Percentiles rank a stretch among this genome's conserved stretches.
These are phyloP conservation scores for Thecocarcelia acutangulata DNA, from an alignment of 2,888 invertebrate genomes.

Conservation along the genomic window DNA sequence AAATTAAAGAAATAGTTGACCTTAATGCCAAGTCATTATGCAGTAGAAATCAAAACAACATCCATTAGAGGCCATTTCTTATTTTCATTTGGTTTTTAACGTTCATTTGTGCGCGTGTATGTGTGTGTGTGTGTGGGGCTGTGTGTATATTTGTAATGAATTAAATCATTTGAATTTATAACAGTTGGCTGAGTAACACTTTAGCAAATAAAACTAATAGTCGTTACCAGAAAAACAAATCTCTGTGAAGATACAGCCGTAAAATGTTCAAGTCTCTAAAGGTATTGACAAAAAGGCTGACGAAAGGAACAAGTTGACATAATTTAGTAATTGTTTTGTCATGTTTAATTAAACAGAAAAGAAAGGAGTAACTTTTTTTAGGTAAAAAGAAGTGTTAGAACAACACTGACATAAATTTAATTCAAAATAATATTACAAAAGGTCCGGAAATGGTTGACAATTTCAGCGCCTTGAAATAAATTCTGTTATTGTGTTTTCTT, in stretches of 20 bases:
- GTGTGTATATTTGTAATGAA: too few species aligned
- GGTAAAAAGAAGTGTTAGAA: too few species aligned
- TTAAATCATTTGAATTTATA: conserved; percentile 1
- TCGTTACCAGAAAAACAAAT: background rate
- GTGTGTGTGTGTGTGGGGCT: too few species aligned
- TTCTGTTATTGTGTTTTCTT: background rate
- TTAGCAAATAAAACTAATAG: background rate
- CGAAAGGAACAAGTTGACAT: conserved; percentile 39
- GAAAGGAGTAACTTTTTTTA: background rate
- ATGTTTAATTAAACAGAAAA: conserved; percentile 24
- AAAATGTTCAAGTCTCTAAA: conserved; percentile 37
- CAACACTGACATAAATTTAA: conserved; percentile 25
- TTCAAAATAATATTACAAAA: conserved; percentile 34
- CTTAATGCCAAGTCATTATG: conserved; percentile 1
- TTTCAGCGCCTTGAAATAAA: background rate
- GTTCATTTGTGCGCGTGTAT: too few species aligned
- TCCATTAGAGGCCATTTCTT: background rate
- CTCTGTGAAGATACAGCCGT: background rate
- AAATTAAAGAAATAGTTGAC: background rate
- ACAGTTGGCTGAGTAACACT: background rate
- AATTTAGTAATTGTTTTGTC: conserved; percentile 48
- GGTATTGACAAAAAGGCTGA: conserved; percentile 25
- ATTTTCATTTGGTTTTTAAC: too few species aligned
- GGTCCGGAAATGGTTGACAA: conserved; percentile 18
- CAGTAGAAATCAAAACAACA: conserved; percentile 14